A percentile compares a stretch with the other conserved stretches of the same genome.
Evolutionary conservation across 2,113 vertebrate genomes (phyloP).

Genomic region (Patagioenas fasciata): DNA sequence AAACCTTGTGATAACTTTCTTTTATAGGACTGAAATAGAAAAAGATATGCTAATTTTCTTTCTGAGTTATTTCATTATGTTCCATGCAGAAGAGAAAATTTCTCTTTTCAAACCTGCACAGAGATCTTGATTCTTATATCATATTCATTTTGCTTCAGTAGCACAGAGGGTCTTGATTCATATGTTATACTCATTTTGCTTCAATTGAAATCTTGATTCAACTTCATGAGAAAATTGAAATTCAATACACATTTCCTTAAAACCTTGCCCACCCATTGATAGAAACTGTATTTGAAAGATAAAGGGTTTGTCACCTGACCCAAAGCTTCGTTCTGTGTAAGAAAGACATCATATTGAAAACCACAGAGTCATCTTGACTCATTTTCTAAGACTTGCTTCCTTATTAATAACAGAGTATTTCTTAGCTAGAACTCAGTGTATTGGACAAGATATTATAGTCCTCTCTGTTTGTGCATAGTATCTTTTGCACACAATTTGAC

Average conservation of each 20-base stretch:
- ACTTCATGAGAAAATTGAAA: slow-evolving; percentile 11
- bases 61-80: slow-evolving; percentile 4
- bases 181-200: not conserved
- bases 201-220: slow-evolving; percentile 2
- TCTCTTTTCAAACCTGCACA: not conserved
- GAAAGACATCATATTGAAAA: not conserved
- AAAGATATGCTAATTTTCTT: slow-evolving; percentile 10
- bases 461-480: not conserved
- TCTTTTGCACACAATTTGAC: not conserved
- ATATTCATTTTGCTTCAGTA: not conserved
- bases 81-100: not conserved
- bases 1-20: not conserved
- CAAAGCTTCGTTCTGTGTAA: not conserved
- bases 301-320: not conserved
- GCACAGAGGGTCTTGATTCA: not conserved
- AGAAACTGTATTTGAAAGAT: not conserved
- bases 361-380: not conserved
- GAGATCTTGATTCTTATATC: not conserved
- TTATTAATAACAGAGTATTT: not conserved
- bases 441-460: not conserved
- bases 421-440: not conserved
- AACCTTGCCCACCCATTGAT: not conserved
- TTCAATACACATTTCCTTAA: not conserved
- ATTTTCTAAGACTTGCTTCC: not conserved
- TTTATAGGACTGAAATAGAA: not conserved